Conservation (phyloP, 2,113 vertebrate genomes). For the Meles meles region DNA sequence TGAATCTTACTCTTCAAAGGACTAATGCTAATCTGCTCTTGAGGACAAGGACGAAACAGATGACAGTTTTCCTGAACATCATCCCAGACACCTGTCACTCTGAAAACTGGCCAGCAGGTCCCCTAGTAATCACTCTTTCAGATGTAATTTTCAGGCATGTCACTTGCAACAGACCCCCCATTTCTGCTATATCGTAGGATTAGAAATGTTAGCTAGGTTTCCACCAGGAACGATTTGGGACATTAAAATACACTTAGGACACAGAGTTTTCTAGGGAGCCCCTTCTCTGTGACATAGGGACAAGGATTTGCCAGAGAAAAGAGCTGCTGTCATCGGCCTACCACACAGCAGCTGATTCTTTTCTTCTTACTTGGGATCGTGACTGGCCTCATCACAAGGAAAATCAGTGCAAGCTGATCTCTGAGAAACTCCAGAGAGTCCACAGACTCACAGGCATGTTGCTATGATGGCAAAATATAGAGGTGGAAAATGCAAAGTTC, state of each 20-base stretch:
- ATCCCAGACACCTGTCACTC: not conserved
- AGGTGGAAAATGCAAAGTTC: not conserved
- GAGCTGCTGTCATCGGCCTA: not conserved
- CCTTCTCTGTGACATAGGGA: not conserved
- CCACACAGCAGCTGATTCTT: not conserved
- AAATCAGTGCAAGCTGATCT: not conserved
- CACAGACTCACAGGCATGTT: not conserved
- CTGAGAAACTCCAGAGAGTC: not conserved
- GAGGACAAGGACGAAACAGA: not conserved
- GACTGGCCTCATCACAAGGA: not conserved
- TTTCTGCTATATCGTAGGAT: not conserved
- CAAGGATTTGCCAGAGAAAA: not conserved
- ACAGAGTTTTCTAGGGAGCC: not conserved
- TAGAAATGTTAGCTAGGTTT: not conserved
- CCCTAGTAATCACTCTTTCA: not conserved
- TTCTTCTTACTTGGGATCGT: not conserved
- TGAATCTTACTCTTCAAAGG: slow-evolving; percentile 50
- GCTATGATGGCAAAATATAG: not conserved
- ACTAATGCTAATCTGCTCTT: slow-evolving; percentile 34
- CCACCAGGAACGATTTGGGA: not conserved
- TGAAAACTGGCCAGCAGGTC: slow-evolving; percentile 34
- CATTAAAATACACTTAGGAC: not conserved
- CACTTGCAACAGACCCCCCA: not conserved
- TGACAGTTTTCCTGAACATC: not conserved
- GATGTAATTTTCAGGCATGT: not conserved